Conservation (phyloP, 2,113 vertebrate genomes). For the Cyanoramphus novaezelandiae region DNA sequence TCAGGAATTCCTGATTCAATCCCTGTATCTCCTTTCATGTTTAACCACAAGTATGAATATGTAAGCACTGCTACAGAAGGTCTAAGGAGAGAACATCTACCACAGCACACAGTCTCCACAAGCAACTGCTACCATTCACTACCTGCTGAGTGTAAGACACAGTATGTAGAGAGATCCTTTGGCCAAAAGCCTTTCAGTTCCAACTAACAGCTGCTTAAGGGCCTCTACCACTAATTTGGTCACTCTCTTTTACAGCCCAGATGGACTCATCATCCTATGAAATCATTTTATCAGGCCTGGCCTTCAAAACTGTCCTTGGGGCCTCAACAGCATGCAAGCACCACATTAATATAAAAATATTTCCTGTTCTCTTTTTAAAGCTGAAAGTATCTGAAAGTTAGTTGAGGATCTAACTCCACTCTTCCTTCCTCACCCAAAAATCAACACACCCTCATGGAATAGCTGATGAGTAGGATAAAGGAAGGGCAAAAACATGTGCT, state of each 20-base stretch:
- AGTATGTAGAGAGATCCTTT: accelerated
- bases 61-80: neutral
- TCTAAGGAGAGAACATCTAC: neutral
- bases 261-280: neutral
- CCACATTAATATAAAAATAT: neutral
- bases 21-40: neutral
- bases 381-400: neutral
- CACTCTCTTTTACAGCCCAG: neutral
- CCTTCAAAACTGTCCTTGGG: neutral
- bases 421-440: neutral
- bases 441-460: neutral
- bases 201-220: neutral
- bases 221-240: neutral
- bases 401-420: neutral
- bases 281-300: neutral
- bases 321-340: neutral
- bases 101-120: neutral
- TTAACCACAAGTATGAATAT: neutral
- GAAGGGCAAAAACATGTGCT: neutral
- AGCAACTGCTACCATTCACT: neutral
- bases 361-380: neutral
- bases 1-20: too few species aligned
- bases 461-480: neutral
- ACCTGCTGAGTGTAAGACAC: neutral
- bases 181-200: neutral